Base-by-base conservation (phyloP, 2,888 invertebrate species). In the Abrostola tripartita region DNA sequence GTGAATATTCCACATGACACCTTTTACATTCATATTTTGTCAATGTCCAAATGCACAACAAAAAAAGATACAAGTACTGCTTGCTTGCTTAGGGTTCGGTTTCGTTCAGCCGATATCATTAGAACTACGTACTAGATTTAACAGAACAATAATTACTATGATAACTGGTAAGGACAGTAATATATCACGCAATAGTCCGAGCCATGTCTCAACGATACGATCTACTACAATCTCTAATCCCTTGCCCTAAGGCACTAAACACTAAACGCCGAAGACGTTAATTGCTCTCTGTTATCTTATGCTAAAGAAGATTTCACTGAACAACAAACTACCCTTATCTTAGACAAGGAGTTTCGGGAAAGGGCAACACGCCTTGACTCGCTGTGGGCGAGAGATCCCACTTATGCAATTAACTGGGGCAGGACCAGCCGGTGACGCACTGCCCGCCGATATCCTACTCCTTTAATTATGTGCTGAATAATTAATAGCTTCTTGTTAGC, bases 271-370 rank as follows among this genome's bases (percentile, higher is more conserved):
- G 76, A 78, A 85, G 83, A 88, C 85, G 85, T 79, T 89, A 89
- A 89, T 88, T 82, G 81, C 82, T 61, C 66, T 79, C 74, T 88
- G 88, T 89, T 90, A 90, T 90, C 89, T 87, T 88, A 86, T 85
- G 87, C 79, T 81, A 79, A 78, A 85, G 86, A 83, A 87, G 89
- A 86, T 90, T 88, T 84, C 76, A 56, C 77, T 64, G 72, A 85
- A 86, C 85, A 87, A 85, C 85, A 86, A 85, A 85, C 85, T 84
- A 79, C 82, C 82, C 88, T 90, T 90, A 90, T 89, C 88, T 85
- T 63, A 60, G 57, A 61, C 63, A 69, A 82, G 84, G 81, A 83
- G 84, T 76, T 83, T 70, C 69, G 58, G 69, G 73, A 79, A 83
- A 82, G 80, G 82, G 79, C 81, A 68, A 76, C 74, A 68, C 47